Conservation (phyloP, 2,113 vertebrate genomes). For the Halichoeres trimaculatus region DNA sequence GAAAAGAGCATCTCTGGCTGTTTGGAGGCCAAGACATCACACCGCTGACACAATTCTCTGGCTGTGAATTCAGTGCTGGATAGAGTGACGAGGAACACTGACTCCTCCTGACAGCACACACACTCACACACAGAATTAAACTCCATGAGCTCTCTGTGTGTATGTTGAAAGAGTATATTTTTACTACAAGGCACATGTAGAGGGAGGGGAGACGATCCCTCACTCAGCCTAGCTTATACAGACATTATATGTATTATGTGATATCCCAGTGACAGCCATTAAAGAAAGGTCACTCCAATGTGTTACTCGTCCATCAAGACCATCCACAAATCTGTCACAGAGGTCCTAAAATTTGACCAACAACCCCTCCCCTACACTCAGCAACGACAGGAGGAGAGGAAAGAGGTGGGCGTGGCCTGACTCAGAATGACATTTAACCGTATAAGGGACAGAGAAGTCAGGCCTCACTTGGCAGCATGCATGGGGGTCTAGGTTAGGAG, state of each 20-base stretch:
- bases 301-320: constrained; percentile 59
- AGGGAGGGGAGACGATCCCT: neutral
- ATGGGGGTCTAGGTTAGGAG: neutral
- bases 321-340: constrained; percentile 58
- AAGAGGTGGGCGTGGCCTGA: constrained; percentile 26
- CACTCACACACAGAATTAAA: constrained; percentile 42
- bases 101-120: constrained; percentile 56
- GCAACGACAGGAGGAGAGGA: constrained; percentile 6
- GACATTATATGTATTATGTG: neutral
- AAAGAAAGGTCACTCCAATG: constrained; percentile 27
- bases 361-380: neutral
- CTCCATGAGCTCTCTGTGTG: neutral
- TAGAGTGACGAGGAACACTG: constrained; percentile 49
- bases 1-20: constrained; percentile 43
- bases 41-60: constrained; percentile 61
- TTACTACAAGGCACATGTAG: neutral
- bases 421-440: constrained; percentile 63
- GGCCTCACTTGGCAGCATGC: neutral
- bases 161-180: constrained; percentile 9
- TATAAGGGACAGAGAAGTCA: constrained; percentile 69
- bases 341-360: constrained; percentile 41
- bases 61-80: constrained; percentile 53
- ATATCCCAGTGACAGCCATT: neutral
- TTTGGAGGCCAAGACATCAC: constrained; percentile 51
- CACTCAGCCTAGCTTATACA: neutral